Evolutionary conservation across 2,888 invertebrate genomes (phyloP), one percentile per base, ranked within the genome.

Genomic region (Poecilus cupreus): DNA sequence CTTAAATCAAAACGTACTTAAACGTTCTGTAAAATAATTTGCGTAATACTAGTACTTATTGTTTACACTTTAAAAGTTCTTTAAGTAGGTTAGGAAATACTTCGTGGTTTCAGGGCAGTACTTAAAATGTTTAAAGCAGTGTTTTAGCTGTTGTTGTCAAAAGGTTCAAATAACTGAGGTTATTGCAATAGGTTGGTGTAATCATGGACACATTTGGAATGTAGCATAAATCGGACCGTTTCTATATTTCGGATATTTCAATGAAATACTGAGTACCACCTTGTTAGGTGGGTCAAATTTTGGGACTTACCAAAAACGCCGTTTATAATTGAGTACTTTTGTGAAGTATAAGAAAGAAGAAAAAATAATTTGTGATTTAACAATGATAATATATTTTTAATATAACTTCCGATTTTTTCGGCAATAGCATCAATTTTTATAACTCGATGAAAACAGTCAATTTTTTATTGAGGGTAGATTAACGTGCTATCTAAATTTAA

Each of bases 381-480:
- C 32, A 32, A 32, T 72, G 46, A 46, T 22, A 60, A 60, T 18
- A 60, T 60, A 60, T 60, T 60, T 60, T 60, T 60, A 60, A 22
- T 60, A 60, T 60, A 39, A 22, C 46, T 72, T 46, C 72, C 22
- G 39, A 68, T 68, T 8, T 68, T 37, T 37, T 18, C 68, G 68
- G 72, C 72, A 72, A 72, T 72, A 72, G 72, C 22, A 43, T n/a
- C 72, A 18, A 72, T 46, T 72, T 72, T 72, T 72, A 72, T 72
- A 72, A 72, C 46, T 46, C n/a, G 26, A 32, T 70, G 39, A 37
- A 72, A 72, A 72, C 46, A n/a, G 43, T 46, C 46, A 68, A 68
- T 68, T 72, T 72, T 72, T 72, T 24, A 46, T 22, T 46, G 20
- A 72, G 26, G 24, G 43, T 72, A 72, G 72, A 46, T 72, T 22